phyloP scores from a whole-genome alignment of 1,140 invertebrate species.

The Drosophila murphyi region DNA sequence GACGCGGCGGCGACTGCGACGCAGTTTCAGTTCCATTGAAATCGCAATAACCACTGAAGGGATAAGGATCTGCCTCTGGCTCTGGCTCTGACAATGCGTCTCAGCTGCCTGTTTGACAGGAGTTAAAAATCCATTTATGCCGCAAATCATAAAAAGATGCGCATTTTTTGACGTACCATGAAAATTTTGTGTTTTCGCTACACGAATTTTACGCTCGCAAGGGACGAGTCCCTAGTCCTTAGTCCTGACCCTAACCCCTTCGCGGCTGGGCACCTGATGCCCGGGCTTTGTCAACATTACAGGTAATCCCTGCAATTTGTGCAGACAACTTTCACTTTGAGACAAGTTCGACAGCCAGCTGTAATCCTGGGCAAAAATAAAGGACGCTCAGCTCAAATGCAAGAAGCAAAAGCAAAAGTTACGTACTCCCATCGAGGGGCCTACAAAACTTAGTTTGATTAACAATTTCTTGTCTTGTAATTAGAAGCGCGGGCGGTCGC shows the following conservation, averaged over 20 bases:
- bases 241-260: constrained; percentile 70
- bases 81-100: constrained; percentile 51
- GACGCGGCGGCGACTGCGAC: constrained; percentile 22
- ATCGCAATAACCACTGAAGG: constrained; percentile 35
- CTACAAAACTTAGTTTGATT: constrained; percentile 38
- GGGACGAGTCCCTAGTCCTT: neutral
- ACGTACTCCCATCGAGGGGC: neutral
- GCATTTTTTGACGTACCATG: constrained; percentile 51
- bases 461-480: constrained; percentile 57
- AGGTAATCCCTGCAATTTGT: constrained; percentile 16
- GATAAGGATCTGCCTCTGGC: neutral
- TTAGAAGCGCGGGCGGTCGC: constrained; percentile 58
- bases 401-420: neutral
- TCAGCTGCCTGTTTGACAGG: constrained; percentile 78
- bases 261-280: constrained; percentile 66
- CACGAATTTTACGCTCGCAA: constrained; percentile 69
- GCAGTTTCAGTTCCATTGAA: constrained; percentile 63
- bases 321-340: constrained; percentile 27
- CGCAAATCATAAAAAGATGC: constrained; percentile 77
- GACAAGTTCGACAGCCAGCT: neutral
- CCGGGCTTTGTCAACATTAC: constrained; percentile 13
- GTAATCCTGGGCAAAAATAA: constrained; percentile 18
- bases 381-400: neutral
- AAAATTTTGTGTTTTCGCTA: constrained; percentile 67
- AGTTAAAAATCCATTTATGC: constrained; percentile 78